These are phyloP conservation scores for Gymnoscelis rufifasciata DNA, from an alignment of 2,888 invertebrate genomes.

Conservation along the genomic window DNA sequence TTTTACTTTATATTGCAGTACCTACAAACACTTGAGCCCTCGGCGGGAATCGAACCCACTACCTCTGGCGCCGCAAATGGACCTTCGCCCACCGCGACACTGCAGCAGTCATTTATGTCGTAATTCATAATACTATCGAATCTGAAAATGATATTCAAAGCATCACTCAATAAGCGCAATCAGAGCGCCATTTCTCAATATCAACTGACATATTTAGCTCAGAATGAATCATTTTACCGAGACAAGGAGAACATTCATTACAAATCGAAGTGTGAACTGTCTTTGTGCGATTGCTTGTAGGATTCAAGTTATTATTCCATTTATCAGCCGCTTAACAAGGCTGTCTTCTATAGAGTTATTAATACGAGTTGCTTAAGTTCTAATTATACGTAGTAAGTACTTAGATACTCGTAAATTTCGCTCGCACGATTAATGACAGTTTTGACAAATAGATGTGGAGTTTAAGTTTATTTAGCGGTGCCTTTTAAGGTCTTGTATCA, in stretches of 20 bases:
- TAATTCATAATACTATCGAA: too few species aligned
- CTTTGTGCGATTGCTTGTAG: constrained; percentile 9
- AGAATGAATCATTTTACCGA: constrained; percentile 13
- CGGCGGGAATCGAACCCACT: too few species aligned
- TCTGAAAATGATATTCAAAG: background rate
- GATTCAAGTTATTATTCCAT: constrained; percentile 11
- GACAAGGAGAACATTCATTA: constrained; percentile 20
- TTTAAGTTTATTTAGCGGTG: too few species aligned
- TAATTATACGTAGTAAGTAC: background rate
- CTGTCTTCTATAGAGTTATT: background rate
- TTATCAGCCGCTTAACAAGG: constrained; percentile 1
- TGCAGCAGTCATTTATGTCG: too few species aligned
- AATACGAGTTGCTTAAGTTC: constrained; percentile 1
- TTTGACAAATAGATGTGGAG: too few species aligned
- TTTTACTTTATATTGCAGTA: too few species aligned
- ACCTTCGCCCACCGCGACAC: too few species aligned
- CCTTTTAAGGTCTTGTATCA: too few species aligned
- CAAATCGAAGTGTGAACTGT: constrained; percentile 15
- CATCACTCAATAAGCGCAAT: background rate
- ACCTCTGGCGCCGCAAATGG: too few species aligned
- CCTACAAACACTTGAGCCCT: too few species aligned
- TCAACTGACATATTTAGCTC: constrained; percentile 13
- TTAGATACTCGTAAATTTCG: too few species aligned
- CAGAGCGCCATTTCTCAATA: constrained; percentile 5
- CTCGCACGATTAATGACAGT: background rate